Conservation (phyloP, 1,140 invertebrate genomes). For the Choristoneura fumiferana region DNA sequence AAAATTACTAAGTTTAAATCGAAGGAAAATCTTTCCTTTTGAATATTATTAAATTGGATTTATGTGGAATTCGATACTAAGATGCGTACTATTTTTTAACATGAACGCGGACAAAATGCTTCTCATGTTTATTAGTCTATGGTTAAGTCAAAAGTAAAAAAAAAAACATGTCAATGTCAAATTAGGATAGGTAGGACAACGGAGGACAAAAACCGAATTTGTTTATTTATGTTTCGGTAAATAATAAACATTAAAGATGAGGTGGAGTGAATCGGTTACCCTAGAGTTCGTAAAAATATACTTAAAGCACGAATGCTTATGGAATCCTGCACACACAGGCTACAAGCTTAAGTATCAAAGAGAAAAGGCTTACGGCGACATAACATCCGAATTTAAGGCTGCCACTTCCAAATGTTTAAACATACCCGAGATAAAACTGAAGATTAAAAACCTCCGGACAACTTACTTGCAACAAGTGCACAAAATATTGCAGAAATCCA, state of each 20-base stretch:
- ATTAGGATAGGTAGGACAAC: too few relatives aligned
- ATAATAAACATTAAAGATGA: constrained; percentile 38
- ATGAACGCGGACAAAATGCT: too few relatives aligned
- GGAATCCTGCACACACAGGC: constrained; percentile 66
- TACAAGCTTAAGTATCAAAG: constrained; percentile 66
- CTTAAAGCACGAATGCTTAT: constrained; percentile 71
- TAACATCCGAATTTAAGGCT: constrained; percentile 60
- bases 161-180: too few relatives aligned
- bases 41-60: too few relatives aligned
- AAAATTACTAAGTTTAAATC: too few relatives aligned
- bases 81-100: too few relatives aligned
- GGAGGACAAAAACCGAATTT: too few relatives aligned
- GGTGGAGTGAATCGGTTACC: constrained; percentile 68
- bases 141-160: too few relatives aligned
- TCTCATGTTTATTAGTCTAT: too few relatives aligned
- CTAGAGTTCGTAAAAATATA: constrained; percentile 75
- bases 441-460: constrained; percentile 74
- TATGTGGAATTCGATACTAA: too few relatives aligned
- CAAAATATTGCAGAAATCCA: constrained; percentile 71
- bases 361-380: constrained; percentile 58
- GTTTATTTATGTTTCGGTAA: too few relatives aligned
- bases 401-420: constrained; percentile 51
- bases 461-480: constrained; percentile 74
- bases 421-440: constrained; percentile 68
- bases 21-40: too few relatives aligned